Evolutionary conservation across 2,113 vertebrate species (phyloP).

Genomic region (Ciconia boyciana): DNA sequence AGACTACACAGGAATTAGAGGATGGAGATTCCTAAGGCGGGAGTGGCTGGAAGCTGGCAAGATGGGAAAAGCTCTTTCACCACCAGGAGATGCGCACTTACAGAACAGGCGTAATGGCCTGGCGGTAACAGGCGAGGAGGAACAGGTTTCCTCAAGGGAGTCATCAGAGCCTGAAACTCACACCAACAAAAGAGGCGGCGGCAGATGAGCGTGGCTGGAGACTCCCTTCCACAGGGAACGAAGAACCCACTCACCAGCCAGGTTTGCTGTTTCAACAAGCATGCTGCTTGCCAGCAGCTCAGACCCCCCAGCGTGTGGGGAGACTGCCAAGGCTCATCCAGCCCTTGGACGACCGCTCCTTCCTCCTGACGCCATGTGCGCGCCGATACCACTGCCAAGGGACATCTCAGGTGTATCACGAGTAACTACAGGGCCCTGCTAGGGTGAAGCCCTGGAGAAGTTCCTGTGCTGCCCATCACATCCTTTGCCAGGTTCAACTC

Average conservation of each 20-base stretch:
- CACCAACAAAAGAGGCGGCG: neutral
- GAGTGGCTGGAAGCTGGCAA: neutral
- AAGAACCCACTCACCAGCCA: neutral
- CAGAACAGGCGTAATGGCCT: neutral
- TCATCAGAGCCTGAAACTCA: neutral
- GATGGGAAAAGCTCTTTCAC: neutral
- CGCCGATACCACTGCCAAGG: neutral
- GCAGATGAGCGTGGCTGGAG: neutral
- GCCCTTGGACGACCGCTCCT: too few species aligned
- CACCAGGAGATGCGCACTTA: neutral
- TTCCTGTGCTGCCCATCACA: neutral
- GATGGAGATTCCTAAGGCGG: neutral
- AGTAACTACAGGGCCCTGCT: neutral
- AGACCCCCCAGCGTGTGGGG: neutral
- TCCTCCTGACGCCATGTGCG: neutral
- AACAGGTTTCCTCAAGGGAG: neutral
- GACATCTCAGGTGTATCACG: fast-evolving
- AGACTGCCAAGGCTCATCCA: neutral
- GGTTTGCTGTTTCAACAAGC: neutral
- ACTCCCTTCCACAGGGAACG: neutral
- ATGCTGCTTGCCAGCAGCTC: neutral
- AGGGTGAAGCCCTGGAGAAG: neutral
- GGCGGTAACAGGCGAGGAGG: neutral
- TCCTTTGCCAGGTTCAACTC: neutral
- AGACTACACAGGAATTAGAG: neutral